Percentiles rank a stretch among this genome's conserved stretches.
Conservation (phyloP, 2,113 vertebrate species). For the Penelope pileata region DNA sequence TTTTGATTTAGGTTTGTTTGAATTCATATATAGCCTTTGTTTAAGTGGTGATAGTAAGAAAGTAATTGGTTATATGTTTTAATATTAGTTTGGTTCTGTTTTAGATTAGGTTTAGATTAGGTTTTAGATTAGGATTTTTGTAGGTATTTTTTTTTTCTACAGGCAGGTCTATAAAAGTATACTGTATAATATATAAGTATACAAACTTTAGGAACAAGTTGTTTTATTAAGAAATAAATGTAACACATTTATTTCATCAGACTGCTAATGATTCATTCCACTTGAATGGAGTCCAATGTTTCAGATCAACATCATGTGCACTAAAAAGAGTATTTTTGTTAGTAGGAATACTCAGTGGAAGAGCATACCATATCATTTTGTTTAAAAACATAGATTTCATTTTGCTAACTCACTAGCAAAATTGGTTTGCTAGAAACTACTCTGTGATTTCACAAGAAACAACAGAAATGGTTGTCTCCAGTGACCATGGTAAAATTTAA, state of each 20-base stretch:
- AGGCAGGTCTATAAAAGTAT: background rate
- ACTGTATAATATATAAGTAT: no score
- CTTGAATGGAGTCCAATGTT: background rate
- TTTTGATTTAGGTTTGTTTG: background rate
- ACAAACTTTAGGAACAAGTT: background rate
- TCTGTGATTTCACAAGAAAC: background rate
- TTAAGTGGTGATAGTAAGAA: background rate
- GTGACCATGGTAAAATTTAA: background rate
- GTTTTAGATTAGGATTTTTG: background rate
- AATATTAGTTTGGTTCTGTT: background rate
- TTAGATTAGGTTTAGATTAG: background rate
- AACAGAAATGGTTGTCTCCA: background rate
- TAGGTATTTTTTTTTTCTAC: background rate
- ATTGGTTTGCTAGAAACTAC: background rate
- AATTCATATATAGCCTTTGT: background rate
- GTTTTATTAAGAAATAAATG: background rate
- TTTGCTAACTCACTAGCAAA: background rate
- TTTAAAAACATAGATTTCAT: background rate
- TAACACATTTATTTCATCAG: background rate
- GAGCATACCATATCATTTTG: background rate
- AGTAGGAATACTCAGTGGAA: background rate
- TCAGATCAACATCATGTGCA: background rate
- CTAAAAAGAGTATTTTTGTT: background rate
- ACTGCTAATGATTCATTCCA: background rate
- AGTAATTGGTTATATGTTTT: background rate